Evolutionary conservation across 2,888 invertebrate species (phyloP), one percentile per base, ranked within the genome.

Genomic region (Empis stercorea): DNA sequence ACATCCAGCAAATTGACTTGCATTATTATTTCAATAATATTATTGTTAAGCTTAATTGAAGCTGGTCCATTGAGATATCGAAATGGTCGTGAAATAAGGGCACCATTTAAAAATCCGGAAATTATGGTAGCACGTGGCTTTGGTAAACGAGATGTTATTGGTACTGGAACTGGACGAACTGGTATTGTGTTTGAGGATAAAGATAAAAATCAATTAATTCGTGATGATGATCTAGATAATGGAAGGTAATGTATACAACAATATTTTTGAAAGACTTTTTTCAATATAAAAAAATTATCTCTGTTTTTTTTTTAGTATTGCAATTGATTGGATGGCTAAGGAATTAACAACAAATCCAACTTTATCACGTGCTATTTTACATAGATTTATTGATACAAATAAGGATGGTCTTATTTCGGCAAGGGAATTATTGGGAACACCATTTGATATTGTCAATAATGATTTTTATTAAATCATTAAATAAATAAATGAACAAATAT

Each of bases 71-170:
- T 51, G 11, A 52, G 54, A 27, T 50, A 52, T 3, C 56, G 56
- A 32, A 57, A 55, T 44, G 57, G 57, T 27, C 53, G 59, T 5
- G 54, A 56, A 23, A 59, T 59, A 40, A 51, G 59, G 32, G 54
- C 60, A 5, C 58, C 58, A 43, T 60, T 57, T 44, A 52, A 54
- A 39, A 57, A 57, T 46, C 51, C 48, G 6, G 58, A 57, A 52
- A 56, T 59, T 11, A 59, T 58, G 56, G 57, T 56, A 23, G 60
- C 60, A 6, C 53, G 60, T n/a, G 60, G 60, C n/a, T 60, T 55
- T 47, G 60, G 60, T 13, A 60, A 60, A 49, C 48, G 60, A n/a
- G 53, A 53, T 17, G 23, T 47, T n/a, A n/a, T n/a, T n/a, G n/a
- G n/a, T n/a, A n/a, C n/a, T 30, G 13, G 48, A 6, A 45, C 50